phyloP scores from a whole-genome alignment of 2,888 invertebrate genomes.

The Vanessa cardui region DNA sequence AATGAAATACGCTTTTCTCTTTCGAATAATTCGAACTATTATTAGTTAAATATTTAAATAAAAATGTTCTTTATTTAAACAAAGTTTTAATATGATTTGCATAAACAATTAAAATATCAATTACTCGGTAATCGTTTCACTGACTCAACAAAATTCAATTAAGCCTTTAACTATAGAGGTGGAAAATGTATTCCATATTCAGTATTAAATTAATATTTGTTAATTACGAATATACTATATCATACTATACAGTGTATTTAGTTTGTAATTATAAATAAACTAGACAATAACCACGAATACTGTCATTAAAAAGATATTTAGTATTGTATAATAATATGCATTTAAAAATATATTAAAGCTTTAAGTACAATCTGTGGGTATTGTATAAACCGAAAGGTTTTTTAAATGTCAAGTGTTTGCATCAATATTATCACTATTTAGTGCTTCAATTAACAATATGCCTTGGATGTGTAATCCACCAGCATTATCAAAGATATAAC shows the following conservation, averaged over 20 bases:
- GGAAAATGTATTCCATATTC: conserved; percentile 59
- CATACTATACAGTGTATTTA: conserved; percentile 5
- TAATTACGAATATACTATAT: conserved; percentile 41
- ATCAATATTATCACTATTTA: too few species aligned
- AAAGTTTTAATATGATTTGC: conserved; percentile 41
- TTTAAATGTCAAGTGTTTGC: too few species aligned
- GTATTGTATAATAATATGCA: too few species aligned
- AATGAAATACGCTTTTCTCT: conserved; percentile 20
- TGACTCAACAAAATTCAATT: conserved; percentile 63
- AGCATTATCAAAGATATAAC: too few species aligned
- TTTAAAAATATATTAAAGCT: not conserved
- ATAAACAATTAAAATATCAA: conserved; percentile 65
- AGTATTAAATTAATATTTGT: conserved; percentile 52
- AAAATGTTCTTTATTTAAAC: conserved; percentile 28
- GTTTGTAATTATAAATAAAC: not conserved
- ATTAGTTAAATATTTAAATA: conserved; percentile 3
- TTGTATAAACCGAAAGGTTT: too few species aligned
- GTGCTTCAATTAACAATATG: too few species aligned
- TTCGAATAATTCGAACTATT: conserved; percentile 9
- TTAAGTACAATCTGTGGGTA: not conserved
- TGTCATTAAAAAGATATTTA: too few species aligned
- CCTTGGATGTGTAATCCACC: too few species aligned
- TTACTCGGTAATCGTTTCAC: conserved; percentile 53
- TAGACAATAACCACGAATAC: not conserved
- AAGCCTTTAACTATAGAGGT: conserved; percentile 57